Base-by-base conservation (phyloP, 1,140 invertebrate species). In the Lutraria rhynchaena region DNA sequence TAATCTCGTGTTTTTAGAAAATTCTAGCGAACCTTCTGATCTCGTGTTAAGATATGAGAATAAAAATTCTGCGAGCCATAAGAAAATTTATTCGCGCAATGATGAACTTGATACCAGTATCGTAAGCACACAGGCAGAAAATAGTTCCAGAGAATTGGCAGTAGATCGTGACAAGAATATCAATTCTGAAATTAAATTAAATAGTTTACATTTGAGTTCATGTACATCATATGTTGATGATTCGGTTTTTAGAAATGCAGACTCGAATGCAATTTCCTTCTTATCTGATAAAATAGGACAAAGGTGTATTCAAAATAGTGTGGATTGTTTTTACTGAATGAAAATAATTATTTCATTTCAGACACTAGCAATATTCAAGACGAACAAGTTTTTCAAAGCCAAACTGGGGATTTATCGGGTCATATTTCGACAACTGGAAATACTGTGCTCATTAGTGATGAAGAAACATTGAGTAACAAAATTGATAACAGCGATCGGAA, bases 1-100 rank as follows among this genome's bases (percentile, higher is more conserved):
- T 75, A 75, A 61, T 61, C 73, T 60, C 58, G 31, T 63, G 73
- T 75, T 75, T 63, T 46, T 41, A 31, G 57, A 63, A 75, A 51
- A 44, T 44, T 61, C 57, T 55, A 61, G 11, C 22, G 55, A 60
- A 49, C 57, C 73, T 31, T 37, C 31, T 33, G 73, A 75, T 75
- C 35, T 61, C 41, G 9, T 75, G 44, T 33, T n/a, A 58, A 49
- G 73, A 75, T 75, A 61, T 63, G 73, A 75, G 55, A 57, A 44
- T 19, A 44, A 75, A 75, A 61, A 75, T 29, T 61, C 27, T 17
- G n/a, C 73, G 53, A 55, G 73, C 53, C 70, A 73, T 58, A 55
- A 71, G 69, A 71, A 71, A 71, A 9, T 55, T 71, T 71, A 55
- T 55, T 55, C 69, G 29, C 51, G 49, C 35, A 55, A 37, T 19